These are phyloP conservation scores for Apantesis nais DNA, from an alignment of 2,888 invertebrate species.

Conservation along the genomic window DNA sequence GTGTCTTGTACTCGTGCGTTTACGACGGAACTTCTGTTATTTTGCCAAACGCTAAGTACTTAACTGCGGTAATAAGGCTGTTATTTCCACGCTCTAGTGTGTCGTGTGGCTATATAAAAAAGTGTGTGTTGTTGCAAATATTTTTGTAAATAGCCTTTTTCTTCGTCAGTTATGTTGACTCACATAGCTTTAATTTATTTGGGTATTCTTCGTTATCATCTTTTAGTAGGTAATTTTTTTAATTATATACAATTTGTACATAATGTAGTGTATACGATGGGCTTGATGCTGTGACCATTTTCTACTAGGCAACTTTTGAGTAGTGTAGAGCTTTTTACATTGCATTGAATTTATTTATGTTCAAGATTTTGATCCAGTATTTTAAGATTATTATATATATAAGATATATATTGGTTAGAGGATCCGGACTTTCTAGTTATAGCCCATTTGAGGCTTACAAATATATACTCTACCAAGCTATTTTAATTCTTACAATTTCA, in stretches of 20 bases:
- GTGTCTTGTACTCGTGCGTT: conserved; percentile 25
- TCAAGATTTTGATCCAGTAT: neutral
- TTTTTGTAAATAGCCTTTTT: neutral
- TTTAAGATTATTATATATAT: too few relatives aligned
- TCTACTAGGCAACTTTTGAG: too few relatives aligned
- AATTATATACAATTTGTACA: too few relatives aligned
- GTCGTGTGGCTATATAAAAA: conserved; percentile 8
- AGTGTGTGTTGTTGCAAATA: neutral
- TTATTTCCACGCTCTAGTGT: conserved; percentile 3
- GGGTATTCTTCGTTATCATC: neutral
- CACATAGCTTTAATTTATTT: neutral
- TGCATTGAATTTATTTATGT: neutral
- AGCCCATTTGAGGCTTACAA: too few relatives aligned
- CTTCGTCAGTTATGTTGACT: neutral
- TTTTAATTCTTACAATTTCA: too few relatives aligned
- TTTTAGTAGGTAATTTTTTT: too few relatives aligned
- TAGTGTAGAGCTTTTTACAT: neutral
- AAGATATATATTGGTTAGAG: too few relatives aligned
- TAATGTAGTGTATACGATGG: too few relatives aligned
- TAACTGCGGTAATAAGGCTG: conserved; percentile 3
- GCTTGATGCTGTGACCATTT: too few relatives aligned
- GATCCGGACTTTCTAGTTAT: too few relatives aligned
- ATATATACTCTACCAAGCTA: too few relatives aligned
- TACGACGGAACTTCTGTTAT: conserved; percentile 18
- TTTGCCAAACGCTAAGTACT: conserved; percentile 17